Base-by-base conservation (phyloP, 1,140 invertebrate species). In the Platyura marginata region DNA sequence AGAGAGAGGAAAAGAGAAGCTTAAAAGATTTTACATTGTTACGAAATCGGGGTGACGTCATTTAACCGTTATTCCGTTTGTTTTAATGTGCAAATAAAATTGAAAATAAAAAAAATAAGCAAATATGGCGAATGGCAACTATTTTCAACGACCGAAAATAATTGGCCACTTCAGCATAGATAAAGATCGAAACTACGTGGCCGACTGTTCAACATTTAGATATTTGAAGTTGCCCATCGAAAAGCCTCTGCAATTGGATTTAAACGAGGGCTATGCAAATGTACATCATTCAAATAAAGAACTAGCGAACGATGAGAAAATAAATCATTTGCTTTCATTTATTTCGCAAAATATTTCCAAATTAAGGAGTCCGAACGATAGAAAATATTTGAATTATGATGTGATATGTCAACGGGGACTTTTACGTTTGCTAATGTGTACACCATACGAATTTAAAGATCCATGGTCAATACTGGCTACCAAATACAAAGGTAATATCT, bases 381-480 rank as follows among this genome's bases (percentile, higher is more conserved):
- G n/a, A n/a, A n/a, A n/a, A n/a, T n/a, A n/a, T n/a, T n/a, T n/a
- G n/a, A n/a, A n/a, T n/a, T n/a, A n/a, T n/a, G 69, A 76, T 45
- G 78, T 87, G 55, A 63, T 85, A 23, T 77, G 72, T 44, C 77
- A 70, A 53, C 68, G 83, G 21, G 82, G 82, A 0, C 51, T 81
- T 11, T 52, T 88, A 35, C 79, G 73, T 3, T 68, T 64, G 45
- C 51, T 88, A 2, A 66, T 81, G 46, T 67, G 65, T 45, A 72
- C 78, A 1, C 77, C 77, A 11, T 85, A 76, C 59, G 75, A 81
- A 46, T 62, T 67, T 16, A 51, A 49, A 40, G 68, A 76, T 6
- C 65, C 67, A 2, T 81, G 77, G 70, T 70, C 70, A 42, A 71
- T 84, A 42, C 69, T 74, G 41, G 80, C 76, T 2, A 69, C 69